phyloP scores from a whole-genome alignment of 2,797 vertebrate species.

The Neostethus bicornis region DNA sequence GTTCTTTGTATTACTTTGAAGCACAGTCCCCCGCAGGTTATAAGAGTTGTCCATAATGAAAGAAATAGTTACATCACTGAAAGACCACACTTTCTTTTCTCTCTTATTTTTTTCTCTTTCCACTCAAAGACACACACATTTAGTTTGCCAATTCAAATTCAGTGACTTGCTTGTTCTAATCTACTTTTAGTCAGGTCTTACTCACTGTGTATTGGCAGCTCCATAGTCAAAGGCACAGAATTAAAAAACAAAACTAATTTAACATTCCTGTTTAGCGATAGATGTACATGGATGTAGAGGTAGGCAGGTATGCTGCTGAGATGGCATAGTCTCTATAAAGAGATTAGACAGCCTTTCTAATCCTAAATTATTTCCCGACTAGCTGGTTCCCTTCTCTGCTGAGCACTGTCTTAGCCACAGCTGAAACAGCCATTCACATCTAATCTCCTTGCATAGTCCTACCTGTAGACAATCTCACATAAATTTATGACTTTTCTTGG shows the following conservation, averaged over 20 bases:
- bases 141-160: background rate
- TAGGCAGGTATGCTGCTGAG: conserved; percentile 85
- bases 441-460: conserved; percentile 79
- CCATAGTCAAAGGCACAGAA: conserved; percentile 71
- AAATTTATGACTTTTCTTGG: conserved; percentile 13
- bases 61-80: conserved; percentile 49
- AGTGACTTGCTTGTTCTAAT: background rate
- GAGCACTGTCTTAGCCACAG: conserved; percentile 78
- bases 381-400: conserved; percentile 81
- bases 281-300: conserved; percentile 53
- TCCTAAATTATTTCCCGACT: conserved; percentile 90
- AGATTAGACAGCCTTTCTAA: conserved; percentile 91
- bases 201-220: conserved; percentile 78
- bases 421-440: conserved; percentile 82
- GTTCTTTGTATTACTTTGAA: conserved; percentile 42
- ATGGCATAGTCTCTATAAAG: conserved; percentile 90
- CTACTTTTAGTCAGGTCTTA: conserved; percentile 36
- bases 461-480: conserved; percentile 31
- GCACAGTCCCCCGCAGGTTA: conserved; percentile 56
- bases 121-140: background rate
- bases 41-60: conserved; percentile 47
- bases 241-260: conserved; percentile 31
- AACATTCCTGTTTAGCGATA: conserved; percentile 45
- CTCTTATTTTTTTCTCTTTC: conserved; percentile 6
- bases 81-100: conserved; percentile 22